phyloP scores from a whole-genome alignment of 2,888 invertebrate species.

The Hirudinaria manillensis region DNA sequence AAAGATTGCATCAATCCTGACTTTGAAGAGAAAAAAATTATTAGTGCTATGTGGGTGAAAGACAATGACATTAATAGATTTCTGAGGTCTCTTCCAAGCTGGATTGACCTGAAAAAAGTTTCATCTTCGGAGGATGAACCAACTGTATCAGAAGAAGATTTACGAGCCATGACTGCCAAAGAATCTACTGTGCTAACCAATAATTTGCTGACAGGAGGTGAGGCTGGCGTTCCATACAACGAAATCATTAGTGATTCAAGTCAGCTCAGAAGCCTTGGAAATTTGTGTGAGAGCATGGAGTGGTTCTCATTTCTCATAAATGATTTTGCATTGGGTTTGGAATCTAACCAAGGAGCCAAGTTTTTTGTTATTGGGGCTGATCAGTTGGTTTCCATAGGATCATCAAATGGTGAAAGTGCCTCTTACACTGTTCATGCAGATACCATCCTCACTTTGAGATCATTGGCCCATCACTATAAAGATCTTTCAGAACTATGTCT shows the following conservation, averaged over 20 bases:
- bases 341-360: conserved; percentile 46
- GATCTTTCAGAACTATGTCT: conserved; percentile 60
- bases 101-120: conserved; percentile 52
- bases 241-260: conserved; percentile 81
- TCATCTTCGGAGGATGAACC: conserved; percentile 43
- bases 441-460: conserved; percentile 38
- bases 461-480: conserved; percentile 38
- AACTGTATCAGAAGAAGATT: conserved; percentile 69
- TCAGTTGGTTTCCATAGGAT: background rate
- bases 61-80: conserved; percentile 88
- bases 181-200: conserved; percentile 89
- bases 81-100: conserved; percentile 66
- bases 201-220: conserved; percentile 66
- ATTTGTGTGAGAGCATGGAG: conserved; percentile 85
- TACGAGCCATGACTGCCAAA: conserved; percentile 71
- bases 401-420: background rate
- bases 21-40: conserved; percentile 64
- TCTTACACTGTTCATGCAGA: conserved; percentile 35
- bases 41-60: conserved; percentile 78
- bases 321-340: conserved; percentile 58
- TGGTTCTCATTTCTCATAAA: conserved; percentile 70
- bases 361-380: conserved; percentile 28
- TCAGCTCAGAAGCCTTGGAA: conserved; percentile 75
- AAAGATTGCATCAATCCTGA: conserved; percentile 64
- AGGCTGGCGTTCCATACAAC: conserved; percentile 73